Evolutionary conservation across 2,888 invertebrate genomes (phyloP).

Genomic region (Zele albiditarsus): DNA sequence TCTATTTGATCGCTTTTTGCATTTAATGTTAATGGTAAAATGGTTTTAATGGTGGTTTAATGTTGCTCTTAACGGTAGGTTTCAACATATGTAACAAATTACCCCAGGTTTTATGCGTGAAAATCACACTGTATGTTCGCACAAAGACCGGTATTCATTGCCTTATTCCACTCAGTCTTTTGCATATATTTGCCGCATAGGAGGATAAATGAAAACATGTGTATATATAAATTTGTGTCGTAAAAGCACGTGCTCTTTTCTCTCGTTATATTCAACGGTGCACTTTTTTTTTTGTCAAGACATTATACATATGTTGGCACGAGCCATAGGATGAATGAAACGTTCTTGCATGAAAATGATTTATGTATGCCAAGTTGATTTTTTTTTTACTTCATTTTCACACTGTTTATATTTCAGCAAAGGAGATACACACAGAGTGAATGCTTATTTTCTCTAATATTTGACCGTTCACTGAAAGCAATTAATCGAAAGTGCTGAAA

Average conservation of each 20-base stretch:
- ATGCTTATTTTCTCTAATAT: too few species aligned
- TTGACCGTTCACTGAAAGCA: too few species aligned
- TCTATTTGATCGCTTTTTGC: not conserved
- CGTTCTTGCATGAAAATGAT: constrained; percentile 2
- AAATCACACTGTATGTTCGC: constrained; percentile 4
- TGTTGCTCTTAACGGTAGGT: not conserved
- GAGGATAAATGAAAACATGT: not conserved
- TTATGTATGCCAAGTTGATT: not conserved
- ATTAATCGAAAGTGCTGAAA: too few species aligned
- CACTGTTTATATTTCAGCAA: not conserved
- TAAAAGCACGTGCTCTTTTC: not conserved
- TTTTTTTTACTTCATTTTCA: not conserved
- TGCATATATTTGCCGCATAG: constrained; percentile 16
- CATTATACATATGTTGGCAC: not conserved
- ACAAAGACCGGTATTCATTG: constrained; percentile 31
- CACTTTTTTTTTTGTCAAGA: constrained; percentile 2
- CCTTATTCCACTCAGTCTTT: constrained; percentile 21
- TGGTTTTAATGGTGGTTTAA: not conserved
- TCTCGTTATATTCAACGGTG: not conserved
- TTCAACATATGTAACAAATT: constrained; percentile 28
- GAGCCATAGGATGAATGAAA: constrained; percentile 13
- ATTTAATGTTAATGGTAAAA: not conserved
- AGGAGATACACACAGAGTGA: too few species aligned
- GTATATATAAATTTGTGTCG: not conserved
- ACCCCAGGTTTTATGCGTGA: constrained; percentile 19